These are phyloP conservation scores for Cossypha niveicapilla DNA, from an alignment of 2,797 vertebrate genomes.

Conservation along the genomic window DNA sequence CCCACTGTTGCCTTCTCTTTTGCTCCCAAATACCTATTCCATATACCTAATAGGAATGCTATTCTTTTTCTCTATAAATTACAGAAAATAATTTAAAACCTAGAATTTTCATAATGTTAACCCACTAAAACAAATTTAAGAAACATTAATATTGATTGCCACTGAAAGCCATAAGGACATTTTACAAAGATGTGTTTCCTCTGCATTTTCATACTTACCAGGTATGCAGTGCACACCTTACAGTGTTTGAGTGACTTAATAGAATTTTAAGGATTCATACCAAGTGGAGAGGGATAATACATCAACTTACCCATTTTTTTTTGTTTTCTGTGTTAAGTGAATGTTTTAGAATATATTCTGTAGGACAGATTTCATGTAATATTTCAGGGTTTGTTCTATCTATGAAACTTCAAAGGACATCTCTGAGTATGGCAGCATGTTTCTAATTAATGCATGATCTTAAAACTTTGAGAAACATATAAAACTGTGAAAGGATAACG, in stretches of 20 bases:
- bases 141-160: not conserved
- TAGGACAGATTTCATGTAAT: not conserved
- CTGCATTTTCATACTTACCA: not conserved
- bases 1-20: not conserved
- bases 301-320: not conserved
- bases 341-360: not conserved
- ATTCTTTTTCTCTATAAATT: not conserved
- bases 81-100: not conserved
- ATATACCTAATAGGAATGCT: not conserved
- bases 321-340: not conserved
- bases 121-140: not conserved
- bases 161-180: not conserved
- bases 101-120: not conserved
- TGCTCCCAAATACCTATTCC: not conserved
- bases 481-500: not conserved
- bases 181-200: rapidly evolving
- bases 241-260: not conserved
- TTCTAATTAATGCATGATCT: not conserved
- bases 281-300: not conserved
- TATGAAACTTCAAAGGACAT: not conserved
- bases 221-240: not conserved
- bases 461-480: not conserved
- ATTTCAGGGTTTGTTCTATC: not conserved
- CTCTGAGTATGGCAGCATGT: not conserved
- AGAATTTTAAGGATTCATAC: not conserved